Evolutionary conservation across 2,888 invertebrate species (phyloP).

Genomic region (Zonitis immaculata): DNA sequence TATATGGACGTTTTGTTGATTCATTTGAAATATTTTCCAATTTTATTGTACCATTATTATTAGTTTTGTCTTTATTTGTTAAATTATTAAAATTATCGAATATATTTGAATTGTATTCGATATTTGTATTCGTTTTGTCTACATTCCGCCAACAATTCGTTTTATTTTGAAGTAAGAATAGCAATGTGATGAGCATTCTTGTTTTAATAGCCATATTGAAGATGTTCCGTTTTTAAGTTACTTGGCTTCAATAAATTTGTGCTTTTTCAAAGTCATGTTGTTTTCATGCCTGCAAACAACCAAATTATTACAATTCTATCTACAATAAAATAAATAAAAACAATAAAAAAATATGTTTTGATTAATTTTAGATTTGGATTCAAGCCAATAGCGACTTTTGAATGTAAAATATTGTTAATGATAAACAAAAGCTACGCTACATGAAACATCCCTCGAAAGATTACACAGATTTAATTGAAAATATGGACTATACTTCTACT

Average conservation of each 20-base stretch:
- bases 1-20: conserved; percentile 28
- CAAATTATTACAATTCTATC: neutral
- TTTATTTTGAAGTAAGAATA: conserved; percentile 26
- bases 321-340: neutral
- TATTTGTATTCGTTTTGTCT: conserved; percentile 10
- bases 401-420: neutral
- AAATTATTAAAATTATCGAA: too few relatives aligned
- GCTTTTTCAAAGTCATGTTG: neutral
- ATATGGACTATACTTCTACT: neutral
- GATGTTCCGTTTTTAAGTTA: neutral
- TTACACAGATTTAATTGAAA: neutral
- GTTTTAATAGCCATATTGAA: conserved; percentile 12
- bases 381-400: neutral
- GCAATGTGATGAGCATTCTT: conserved; percentile 23
- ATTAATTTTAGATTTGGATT: neutral
- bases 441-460: neutral
- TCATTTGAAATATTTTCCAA: conserved; percentile 4
- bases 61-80: too few relatives aligned
- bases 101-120: too few relatives aligned
- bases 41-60: too few relatives aligned
- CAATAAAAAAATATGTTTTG: neutral
- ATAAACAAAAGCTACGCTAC: neutral
- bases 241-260: neutral
- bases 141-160: conserved; percentile 24
- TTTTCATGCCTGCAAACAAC: neutral